These are phyloP conservation scores for Catajapyx aquilonaris DNA, from an alignment of 1,140 invertebrate species.

Conservation along the genomic window DNA sequence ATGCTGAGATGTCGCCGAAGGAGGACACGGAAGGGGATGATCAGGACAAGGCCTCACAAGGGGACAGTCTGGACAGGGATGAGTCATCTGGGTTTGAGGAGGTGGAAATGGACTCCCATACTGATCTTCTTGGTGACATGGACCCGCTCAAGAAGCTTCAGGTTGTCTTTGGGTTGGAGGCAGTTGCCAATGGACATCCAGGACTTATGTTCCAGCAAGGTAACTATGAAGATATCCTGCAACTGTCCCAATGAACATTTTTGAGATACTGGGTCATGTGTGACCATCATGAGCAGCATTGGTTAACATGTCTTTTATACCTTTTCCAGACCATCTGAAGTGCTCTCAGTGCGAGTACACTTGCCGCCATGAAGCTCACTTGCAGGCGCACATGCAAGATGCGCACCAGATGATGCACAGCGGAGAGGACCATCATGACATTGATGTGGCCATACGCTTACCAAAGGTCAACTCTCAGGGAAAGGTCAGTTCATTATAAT, in stretches of 20 bases:
- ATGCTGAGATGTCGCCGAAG: constrained; percentile 3
- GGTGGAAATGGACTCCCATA: neutral
- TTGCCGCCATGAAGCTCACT: constrained; percentile 29
- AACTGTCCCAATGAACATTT: constrained; percentile 19
- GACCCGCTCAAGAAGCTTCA: no score
- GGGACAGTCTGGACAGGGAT: neutral
- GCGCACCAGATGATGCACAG: constrained; percentile 12
- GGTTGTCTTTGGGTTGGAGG: no score
- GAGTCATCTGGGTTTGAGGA: neutral
- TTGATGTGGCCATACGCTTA: constrained; percentile 37
- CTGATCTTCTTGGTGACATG: neutral
- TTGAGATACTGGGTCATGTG: constrained; percentile 30
- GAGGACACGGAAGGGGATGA: neutral
- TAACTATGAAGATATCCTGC: constrained; percentile 18
- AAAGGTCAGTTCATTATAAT: constrained; percentile 15
- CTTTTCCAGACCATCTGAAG: no score
- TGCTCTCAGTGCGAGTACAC: constrained; percentile 34
- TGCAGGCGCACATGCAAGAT: constrained; percentile 33
- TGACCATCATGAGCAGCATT: constrained; percentile 26
- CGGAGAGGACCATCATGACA: constrained; percentile 25
- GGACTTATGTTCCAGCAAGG: constrained; percentile 1
- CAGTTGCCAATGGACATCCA: neutral
- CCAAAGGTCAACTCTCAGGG: constrained; percentile 59
- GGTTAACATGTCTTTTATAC: no score
- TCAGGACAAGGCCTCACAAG: neutral